Evolutionary conservation across 1,140 invertebrate genomes (phyloP), one percentile per base, ranked within the genome.

Genomic region (Apis florea): DNA sequence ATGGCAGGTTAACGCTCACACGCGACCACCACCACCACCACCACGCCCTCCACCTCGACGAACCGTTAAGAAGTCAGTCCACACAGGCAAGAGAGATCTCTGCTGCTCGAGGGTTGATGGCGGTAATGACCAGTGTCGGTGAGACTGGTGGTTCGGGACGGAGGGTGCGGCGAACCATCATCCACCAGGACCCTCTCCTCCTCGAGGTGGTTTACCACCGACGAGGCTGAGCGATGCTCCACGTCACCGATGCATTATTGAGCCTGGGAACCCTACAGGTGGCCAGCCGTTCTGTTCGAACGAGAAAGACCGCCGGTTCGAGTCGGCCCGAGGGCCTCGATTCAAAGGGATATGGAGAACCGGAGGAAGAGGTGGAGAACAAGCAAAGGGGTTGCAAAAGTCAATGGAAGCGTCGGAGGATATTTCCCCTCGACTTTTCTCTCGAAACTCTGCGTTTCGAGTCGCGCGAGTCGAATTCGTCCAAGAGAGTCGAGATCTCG

Each of bases 231-330:
- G 71, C 89, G 88, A 85, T 89, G 89, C 86, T 85, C 88, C 83
- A 85, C 85, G 88, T 90, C 89, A 76, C 83, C 88, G 85, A 88
- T 92, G 90, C 90, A 92, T 92, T 92, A 92, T 92, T 91, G 90
- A 92, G 90, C 86, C 91, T 92, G 91, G 86, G 91, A 92, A 92
- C 89, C 85, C 81, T 85, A 87, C 91, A 92, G 91, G 90, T 92
- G 91, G 85, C 82, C 79, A 70, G 82, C 82, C 81, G 81, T 86
- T 83, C 89, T 84, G 90, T 92, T 91, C 88, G 88, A 83, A 76
- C 74, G 63, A 80, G 79, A 88, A 87, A 87, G 84, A 88, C 81
- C 83, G 81, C 82, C 83, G 79, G 61, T 85, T 63, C 69, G 61
- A 58, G 84, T 54, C 75, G 66, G 49, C 56, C 77, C 58, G 66